Evolutionary conservation across 2,888 invertebrate genomes (phyloP).

Genomic region (Salpingus planirostris): DNA sequence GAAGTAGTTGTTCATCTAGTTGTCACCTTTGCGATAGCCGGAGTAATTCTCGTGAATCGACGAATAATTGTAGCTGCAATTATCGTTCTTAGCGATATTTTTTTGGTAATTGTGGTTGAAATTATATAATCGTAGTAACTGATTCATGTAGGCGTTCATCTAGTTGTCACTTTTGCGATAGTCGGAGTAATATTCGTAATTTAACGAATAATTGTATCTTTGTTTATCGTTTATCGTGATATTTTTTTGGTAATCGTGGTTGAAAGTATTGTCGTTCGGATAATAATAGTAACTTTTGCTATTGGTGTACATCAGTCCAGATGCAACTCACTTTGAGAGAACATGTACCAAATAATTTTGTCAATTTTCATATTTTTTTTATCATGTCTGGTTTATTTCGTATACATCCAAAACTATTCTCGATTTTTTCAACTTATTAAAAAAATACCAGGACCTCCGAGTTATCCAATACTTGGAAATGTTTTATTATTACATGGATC

Average conservation of each 20-base stretch:
- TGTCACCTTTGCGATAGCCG: slow-evolving; percentile 23
- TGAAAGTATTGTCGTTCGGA: slow-evolving; percentile 24
- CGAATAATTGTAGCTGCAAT: slow-evolving; percentile 23
- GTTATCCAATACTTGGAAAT: too few species aligned
- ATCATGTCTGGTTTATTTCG: too few species aligned
- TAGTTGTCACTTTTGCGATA: slow-evolving; percentile 20
- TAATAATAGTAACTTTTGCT: slow-evolving; percentile 28
- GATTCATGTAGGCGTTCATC: slow-evolving; percentile 10
- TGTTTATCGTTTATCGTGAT: slow-evolving; percentile 19
- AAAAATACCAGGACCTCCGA: too few species aligned
- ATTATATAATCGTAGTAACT: slow-evolving; percentile 27
- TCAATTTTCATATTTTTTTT: too few species aligned
- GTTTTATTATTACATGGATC: too few species aligned
- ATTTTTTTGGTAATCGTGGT: slow-evolving; percentile 24
- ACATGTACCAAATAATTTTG: too few species aligned
- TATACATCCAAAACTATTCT: too few species aligned
- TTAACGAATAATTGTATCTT: slow-evolving; percentile 24
- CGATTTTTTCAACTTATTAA: too few species aligned
- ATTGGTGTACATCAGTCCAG: slow-evolving; percentile 32
- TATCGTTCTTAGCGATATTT: slow-evolving; percentile 18
- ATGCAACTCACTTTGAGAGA: too few species aligned
- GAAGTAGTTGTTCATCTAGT: slow-evolving; percentile 3
- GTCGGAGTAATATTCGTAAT: slow-evolving; percentile 30
- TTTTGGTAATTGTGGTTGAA: slow-evolving; percentile 27
- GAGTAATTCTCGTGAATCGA: slow-evolving; percentile 31